Evolutionary conservation across 2,113 vertebrate genomes (phyloP).

Genomic region (Caranx ignobilis): DNA sequence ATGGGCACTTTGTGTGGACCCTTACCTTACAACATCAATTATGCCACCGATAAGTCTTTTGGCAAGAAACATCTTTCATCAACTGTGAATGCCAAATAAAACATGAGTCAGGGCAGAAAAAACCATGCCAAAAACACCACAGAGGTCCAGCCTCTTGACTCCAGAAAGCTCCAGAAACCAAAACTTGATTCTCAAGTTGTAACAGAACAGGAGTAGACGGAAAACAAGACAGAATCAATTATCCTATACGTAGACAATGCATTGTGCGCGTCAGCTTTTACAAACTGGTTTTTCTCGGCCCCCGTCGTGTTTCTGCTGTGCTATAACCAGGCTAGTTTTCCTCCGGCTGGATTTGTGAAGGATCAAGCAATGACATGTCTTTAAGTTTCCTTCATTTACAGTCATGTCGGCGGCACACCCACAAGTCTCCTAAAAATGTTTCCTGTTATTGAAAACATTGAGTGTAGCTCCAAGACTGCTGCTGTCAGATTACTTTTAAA

Average conservation of each 20-base stretch:
- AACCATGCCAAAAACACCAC: background rate
- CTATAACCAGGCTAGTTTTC: background rate
- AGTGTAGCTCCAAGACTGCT: conserved; percentile 1
- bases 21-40: conserved; percentile 81
- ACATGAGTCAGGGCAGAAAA: background rate
- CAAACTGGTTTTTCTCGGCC: background rate
- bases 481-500: background rate
- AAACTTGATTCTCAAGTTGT: background rate
- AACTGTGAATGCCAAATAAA: conserved; percentile 37
- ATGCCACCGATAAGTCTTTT: conserved; percentile 72
- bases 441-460: conserved; percentile 18
- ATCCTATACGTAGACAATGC: background rate
- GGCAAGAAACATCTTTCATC: conserved; percentile 75
- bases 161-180: background rate
- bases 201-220: background rate
- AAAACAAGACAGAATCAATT: background rate
- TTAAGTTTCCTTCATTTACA: background rate
- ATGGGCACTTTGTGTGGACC: background rate
- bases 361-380: background rate
- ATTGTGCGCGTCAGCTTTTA: background rate
- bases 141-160: background rate
- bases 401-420: conserved; percentile 26
- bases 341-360: background rate
- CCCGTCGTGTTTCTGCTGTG: too few relatives aligned
- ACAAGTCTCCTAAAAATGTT: background rate